Percentiles rank a stretch among this genome's conserved stretches.
These are phyloP conservation scores for Myotis planiceps DNA, from an alignment of 2,797 vertebrate species.

Conservation along the genomic window DNA sequence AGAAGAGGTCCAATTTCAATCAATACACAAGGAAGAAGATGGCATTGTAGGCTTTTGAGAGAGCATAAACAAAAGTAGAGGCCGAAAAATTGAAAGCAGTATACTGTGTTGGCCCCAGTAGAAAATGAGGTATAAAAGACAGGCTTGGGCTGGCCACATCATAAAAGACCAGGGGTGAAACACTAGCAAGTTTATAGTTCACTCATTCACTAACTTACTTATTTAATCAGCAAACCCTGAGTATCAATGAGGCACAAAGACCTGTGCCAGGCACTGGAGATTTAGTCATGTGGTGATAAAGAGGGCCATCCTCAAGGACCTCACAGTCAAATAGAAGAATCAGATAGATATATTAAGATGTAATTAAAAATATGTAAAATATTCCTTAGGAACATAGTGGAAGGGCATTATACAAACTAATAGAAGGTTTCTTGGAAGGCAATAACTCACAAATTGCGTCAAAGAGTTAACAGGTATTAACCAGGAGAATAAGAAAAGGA, in stretches of 20 bases:
- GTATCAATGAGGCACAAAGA: not conserved
- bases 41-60: not conserved
- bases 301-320: not conserved
- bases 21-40: not conserved
- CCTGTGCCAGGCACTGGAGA: not conserved
- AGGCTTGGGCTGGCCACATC: not conserved
- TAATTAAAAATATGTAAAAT: not conserved
- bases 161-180: not conserved
- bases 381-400: not conserved
- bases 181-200: not conserved
- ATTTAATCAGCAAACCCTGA: slow-evolving; percentile 9
- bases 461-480: slow-evolving; percentile 26
- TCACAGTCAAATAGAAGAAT: not conserved
- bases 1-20: not conserved
- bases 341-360: not conserved
- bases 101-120: not conserved
- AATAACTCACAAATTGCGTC: not conserved
- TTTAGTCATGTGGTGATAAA: not conserved
- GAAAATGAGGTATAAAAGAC: slow-evolving; percentile 1
- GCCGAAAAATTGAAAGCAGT: not conserved
- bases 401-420: not conserved
- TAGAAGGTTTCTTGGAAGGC: not conserved
- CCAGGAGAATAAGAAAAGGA: slow-evolving; percentile 8
- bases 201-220: not conserved
- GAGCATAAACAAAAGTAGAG: not conserved